Evolutionary conservation across 2,113 vertebrate species (phyloP).

Genomic region (Tympanuchus pallidicinctus): DNA sequence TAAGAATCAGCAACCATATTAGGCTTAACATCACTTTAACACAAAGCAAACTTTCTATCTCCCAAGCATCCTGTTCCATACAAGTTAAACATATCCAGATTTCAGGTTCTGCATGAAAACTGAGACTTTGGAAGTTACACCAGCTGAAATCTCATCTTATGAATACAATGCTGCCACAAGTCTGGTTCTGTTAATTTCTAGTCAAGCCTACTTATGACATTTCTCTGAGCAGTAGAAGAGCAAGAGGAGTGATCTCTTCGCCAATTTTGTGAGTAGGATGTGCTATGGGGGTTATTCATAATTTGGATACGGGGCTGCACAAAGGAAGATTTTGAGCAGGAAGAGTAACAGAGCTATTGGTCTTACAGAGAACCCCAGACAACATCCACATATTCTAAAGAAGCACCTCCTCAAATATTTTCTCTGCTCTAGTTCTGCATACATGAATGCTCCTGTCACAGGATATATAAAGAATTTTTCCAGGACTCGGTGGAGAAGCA

Average conservation of each 20-base stretch:
- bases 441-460: not conserved
- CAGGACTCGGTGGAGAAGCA: not conserved
- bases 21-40: conserved; percentile 15
- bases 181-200: not conserved
- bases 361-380: not conserved
- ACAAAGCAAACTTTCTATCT: conserved; percentile 25
- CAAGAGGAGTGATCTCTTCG: not conserved
- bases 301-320: not conserved
- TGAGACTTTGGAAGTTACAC: conserved; percentile 10
- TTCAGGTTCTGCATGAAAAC: conserved; percentile 28
- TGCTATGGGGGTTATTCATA: not conserved
- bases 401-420: not conserved
- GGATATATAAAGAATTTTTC: not conserved
- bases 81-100: conserved; percentile 31
- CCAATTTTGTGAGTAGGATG: not conserved
- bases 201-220: not conserved
- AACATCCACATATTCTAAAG: not conserved
- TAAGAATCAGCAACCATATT: not conserved
- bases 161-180: not conserved
- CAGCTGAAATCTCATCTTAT: not conserved
- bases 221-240: not conserved
- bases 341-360: not conserved
- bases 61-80: not conserved
- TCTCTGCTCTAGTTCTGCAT: not conserved
- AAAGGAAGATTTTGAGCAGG: not conserved